Base-by-base conservation (phyloP, 2,797 vertebrate genomes). In the Catharus ustulatus region DNA sequence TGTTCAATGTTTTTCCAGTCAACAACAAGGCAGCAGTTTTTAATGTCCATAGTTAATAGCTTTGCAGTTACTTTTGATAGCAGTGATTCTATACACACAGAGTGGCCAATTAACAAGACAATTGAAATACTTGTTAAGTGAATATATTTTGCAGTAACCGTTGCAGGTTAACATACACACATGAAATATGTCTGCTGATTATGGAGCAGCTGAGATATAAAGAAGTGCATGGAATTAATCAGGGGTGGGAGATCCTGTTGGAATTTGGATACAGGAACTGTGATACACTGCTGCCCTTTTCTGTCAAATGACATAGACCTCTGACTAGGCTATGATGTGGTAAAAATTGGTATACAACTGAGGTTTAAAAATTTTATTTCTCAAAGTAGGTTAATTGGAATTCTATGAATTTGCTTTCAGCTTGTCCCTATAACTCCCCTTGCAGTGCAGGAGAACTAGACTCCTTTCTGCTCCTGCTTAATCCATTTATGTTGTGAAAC, bases 1-100 rank as follows among this genome's bases (percentile, higher is more conserved):
- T 40, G 40, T 77, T 92, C 32, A 91, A 46, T 36, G 0, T 90
- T 71, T 80, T 90, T 85, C 55, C 36, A 90, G 21, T 63, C 80
- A 84, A 71, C 27, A 84, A 57, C 13, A 84, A 85, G 87, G 7
- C 16, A 38, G 23, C 15, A 81, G 26, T 81, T 91, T 87, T 76
- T 81, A 74, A 10, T 62, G 81, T 79, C 78, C 16, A 16, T 49
- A 91, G 49, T 76, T 90, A 93, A 69, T 13, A 66, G 22, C 8
- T 87, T 84, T 93, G 45, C 29, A 80, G 30, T 84, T 89, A 51
- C 58, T 91, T 87, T 54, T 93, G 67, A 82, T 51, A 80, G 14
- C 29, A 72, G 18, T 40, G 38, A 29, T 87, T 77, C 42, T 55
- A 27, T 86, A 48, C 52, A 59, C 7, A 62, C 0, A 6, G n/a